Base-by-base conservation (phyloP, 2,113 vertebrate species). In the Lethenteron camtschaticum region DNA sequence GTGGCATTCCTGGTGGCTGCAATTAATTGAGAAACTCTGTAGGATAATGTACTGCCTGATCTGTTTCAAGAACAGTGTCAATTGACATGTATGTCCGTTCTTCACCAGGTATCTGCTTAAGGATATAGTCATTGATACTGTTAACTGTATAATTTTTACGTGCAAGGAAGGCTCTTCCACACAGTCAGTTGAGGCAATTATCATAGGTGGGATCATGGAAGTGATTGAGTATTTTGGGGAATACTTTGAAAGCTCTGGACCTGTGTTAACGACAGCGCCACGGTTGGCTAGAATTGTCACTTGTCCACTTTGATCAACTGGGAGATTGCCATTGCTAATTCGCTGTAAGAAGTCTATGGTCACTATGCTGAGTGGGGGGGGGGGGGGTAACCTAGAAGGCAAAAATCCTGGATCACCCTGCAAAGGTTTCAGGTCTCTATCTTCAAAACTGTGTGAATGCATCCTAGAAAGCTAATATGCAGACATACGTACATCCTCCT, bases 41-140 rank as follows among this genome's bases (percentile, higher is more conserved):
- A 63, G 59, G 59, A 63, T 63, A 63, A 63, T 63, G 59, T 16
- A 63, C 59, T 63, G 59, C 59, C 16, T 63, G 59, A 3, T 63
- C 59, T 63, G 59, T 63, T 63, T 63, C 59, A 13, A 13, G 59
- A 13, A 63, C 59, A 2, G 59, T 13, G 59, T 16, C 59, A 63
- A 3, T 16, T 13, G 59, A 63, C 16, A 13, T 63, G 3, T 63
- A 63, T 63, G 59, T 3, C 59, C 59, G 3, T 63, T 13, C 12
- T 13, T 63, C 3, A 63, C 59, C 59, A 13, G 59, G 59, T 63
- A 63, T 24, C 24, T 24, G 24, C 24, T 24, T 24, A 24, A 24
- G 24, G 24, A 24, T 24, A 24, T 24, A 24, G 24, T 24, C 24
- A 24, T 24, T 24, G 24, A 24, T 24, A 24, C 24, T 24, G 24